Base-by-base conservation (phyloP, 2,888 invertebrate species). In the Pantelozetes paolii region DNA sequence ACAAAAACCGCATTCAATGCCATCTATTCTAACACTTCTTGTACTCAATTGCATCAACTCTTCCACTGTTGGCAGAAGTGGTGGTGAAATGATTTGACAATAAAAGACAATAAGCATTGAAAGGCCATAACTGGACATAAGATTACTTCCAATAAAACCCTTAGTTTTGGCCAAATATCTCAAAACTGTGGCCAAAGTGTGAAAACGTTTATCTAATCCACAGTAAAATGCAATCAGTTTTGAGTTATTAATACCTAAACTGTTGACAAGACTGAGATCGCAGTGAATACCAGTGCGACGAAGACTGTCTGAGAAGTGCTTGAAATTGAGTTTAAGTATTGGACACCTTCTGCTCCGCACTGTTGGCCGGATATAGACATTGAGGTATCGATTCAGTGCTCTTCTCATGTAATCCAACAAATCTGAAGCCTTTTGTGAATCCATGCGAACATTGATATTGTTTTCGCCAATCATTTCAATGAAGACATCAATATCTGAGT, bases 131-230 rank as follows among this genome's bases (percentile, higher is more conserved):
- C 76, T 76, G n/a, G 74, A 75, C 45, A 76, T 75, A 28, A 23
- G 70, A 3, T 75, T 71, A 28, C 75, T 75, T 9, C 76, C 76
- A 71, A 76, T 75, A 76, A 76, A 76, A 26, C 74, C 75, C 36
- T 75, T 74, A 71, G 74, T 74, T 74, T 76, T 76, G 0, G 75
- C 76, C 75, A 75, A 76, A 18, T 76, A 76, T 8, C 75, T 72
- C 67, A 75, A 42, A 26, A 75, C 18, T 28, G 74, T 74, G 2
- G 72, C 72, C 13, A 76, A 15, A 72, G 32, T 9, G 11, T 67
- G 30, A 67, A 76, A 74, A 15, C 75, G 71, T 32, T 48, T 40
- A 64, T 75, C 76, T 13, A 75, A 42, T 30, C 71, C 30, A 36
- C 72, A 57, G n/a, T 74, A 18, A 13, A 76, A 30, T 1, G 64